phyloP scores from a whole-genome alignment of 2,888 invertebrate species.

The Lysandra bellargus region DNA sequence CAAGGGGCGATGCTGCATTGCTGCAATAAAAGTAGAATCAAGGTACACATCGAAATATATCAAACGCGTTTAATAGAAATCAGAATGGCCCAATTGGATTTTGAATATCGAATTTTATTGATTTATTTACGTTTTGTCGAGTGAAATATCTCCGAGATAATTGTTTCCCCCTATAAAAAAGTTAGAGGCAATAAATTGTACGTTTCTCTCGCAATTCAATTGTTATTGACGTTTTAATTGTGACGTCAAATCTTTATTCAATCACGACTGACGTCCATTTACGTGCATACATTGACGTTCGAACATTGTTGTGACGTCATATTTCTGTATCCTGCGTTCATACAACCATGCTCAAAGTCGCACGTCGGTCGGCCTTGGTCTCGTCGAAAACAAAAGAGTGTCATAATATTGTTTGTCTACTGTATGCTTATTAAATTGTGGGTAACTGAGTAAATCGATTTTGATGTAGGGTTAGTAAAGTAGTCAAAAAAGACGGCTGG shows the following conservation, averaged over 20 bases:
- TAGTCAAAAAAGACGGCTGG: not conserved
- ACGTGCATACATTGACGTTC: not conserved
- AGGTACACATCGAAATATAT: not conserved
- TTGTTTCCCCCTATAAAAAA: not conserved
- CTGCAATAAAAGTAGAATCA: too few species aligned
- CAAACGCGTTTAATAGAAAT: not conserved
- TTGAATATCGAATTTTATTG: constrained; percentile 11
- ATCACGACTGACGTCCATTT: not conserved
- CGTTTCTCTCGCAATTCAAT: not conserved
- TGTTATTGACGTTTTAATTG: not conserved
- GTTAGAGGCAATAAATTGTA: not conserved
- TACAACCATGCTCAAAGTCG: too few species aligned
- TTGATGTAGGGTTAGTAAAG: too few species aligned
- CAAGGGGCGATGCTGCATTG: too few species aligned
- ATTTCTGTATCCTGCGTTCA: not conserved
- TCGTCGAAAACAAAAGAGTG: too few species aligned
- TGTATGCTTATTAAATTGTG: too few species aligned
- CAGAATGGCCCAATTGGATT: not conserved
- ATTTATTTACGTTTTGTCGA: constrained; percentile 12
- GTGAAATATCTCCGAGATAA: not conserved
- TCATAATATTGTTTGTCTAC: too few species aligned
- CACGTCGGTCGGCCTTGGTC: too few species aligned
- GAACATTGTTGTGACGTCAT: not conserved
- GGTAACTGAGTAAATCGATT: too few species aligned
- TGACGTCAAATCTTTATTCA: not conserved